A percentile compares a stretch with the other conserved stretches of the same genome.
These are phyloP conservation scores for Drepana falcataria DNA, from an alignment of 2,888 invertebrate species.

Conservation along the genomic window DNA sequence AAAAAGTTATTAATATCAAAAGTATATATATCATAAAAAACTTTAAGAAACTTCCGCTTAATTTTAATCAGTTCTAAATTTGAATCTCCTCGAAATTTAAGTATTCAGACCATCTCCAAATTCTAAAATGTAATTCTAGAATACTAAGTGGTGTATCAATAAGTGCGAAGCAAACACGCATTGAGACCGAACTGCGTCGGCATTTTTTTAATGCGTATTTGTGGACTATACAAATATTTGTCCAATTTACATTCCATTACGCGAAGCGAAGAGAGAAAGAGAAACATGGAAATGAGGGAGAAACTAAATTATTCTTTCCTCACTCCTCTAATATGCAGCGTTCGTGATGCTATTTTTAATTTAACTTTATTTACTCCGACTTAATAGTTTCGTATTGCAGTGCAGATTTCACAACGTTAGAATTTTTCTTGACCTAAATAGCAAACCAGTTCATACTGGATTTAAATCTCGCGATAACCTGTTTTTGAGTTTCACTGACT, in stretches of 20 bases:
- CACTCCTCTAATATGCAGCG: neutral
- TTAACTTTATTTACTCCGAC: neutral
- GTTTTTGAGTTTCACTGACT: too few relatives aligned
- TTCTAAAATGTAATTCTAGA: neutral
- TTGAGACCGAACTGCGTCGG: neutral
- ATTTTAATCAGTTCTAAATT: too few relatives aligned
- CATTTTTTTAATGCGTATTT: slow-evolving; percentile 18
- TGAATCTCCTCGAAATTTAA: too few relatives aligned
- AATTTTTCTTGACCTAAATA: too few relatives aligned
- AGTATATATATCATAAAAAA: too few relatives aligned
- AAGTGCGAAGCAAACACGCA: neutral
- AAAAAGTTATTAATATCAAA: too few relatives aligned
- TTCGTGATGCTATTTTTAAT: slow-evolving; percentile 1
- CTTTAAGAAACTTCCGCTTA: too few relatives aligned
- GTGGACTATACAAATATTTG: slow-evolving; percentile 20
- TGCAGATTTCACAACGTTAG: neutral
- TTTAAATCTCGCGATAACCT: too few relatives aligned
- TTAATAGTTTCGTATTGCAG: neutral
- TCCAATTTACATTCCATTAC: slow-evolving; percentile 28
- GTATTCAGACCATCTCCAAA: neutral
- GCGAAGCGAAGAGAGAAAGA: slow-evolving; percentile 1
- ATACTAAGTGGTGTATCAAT: neutral
- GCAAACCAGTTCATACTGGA: too few relatives aligned
- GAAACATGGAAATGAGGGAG: neutral
- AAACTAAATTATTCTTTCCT: slow-evolving; percentile 16